Percentiles rank a stretch among this genome's conserved stretches.
These are phyloP conservation scores for Gymnocephalus cernua DNA, from an alignment of 2,113 vertebrate genomes.

Conservation along the genomic window DNA sequence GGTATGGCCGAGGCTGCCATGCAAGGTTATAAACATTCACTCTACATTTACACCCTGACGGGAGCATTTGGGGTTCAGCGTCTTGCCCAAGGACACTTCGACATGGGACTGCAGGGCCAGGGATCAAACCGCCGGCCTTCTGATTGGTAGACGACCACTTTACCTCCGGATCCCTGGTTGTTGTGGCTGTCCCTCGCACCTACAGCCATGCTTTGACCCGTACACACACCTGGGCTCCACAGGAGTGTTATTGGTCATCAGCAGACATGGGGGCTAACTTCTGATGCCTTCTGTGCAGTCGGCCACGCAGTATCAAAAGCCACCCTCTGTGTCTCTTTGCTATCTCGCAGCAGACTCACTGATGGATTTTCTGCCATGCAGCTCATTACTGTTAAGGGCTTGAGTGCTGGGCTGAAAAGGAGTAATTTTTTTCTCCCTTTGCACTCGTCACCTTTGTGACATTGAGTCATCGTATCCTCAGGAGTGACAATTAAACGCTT, in stretches of 20 bases:
- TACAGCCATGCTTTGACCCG: not conserved
- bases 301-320: constrained; percentile 38
- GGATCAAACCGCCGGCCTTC: too few relatives aligned
- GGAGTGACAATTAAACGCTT: not conserved
- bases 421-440: not conserved
- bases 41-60: too few relatives aligned
- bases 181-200: not conserved
- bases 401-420: constrained; percentile 18
- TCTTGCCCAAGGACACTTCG: too few relatives aligned
- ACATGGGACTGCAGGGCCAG: too few relatives aligned
- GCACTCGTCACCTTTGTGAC: constrained; percentile 6
- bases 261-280: constrained; percentile 19
- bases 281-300: constrained; percentile 12
- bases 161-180: too few relatives aligned
- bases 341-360: constrained; percentile 51
- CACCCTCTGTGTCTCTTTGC: constrained; percentile 58
- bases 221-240: constrained; percentile 23
- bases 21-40: too few relatives aligned
- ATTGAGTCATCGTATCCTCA: not conserved
- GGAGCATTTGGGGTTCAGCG: too few relatives aligned
- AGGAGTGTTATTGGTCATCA: constrained; percentile 25
- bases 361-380: constrained; percentile 67
- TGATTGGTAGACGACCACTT: too few relatives aligned
- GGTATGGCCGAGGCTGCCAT: too few relatives aligned
- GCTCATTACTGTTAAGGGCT: constrained; percentile 57